Evolutionary conservation across 2,797 vertebrate species (phyloP).

Genomic region (Sebastes itinus): DNA sequence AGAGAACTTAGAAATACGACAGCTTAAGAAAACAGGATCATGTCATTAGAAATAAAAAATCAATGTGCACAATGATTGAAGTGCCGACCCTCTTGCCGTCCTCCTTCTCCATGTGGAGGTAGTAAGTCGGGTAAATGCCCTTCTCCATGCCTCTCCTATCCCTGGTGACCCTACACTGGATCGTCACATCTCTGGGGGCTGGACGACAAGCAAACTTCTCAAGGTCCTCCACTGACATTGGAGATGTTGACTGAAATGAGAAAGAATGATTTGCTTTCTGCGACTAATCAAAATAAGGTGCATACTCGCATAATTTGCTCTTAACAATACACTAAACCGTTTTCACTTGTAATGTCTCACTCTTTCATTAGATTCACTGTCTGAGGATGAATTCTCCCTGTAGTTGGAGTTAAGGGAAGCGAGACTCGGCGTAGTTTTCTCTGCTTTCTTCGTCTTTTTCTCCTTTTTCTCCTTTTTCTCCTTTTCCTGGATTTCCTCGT

Average conservation of each 20-base stretch:
- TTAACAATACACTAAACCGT: not conserved
- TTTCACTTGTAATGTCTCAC: slow-evolving; percentile 46
- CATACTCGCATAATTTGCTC: not conserved
- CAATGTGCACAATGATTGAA: not conserved
- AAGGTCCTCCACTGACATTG: slow-evolving; percentile 80
- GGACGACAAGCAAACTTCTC: slow-evolving; percentile 85
- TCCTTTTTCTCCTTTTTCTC: slow-evolving; percentile 33
- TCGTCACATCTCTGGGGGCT: slow-evolving; percentile 74
- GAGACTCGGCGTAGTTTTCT: slow-evolving; percentile 62
- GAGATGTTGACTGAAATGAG: slow-evolving; percentile 60
- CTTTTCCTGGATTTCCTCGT: slow-evolving; percentile 59
- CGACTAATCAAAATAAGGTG: not conserved
- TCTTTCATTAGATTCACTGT: slow-evolving; percentile 68
- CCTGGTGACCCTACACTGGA: slow-evolving; percentile 89
- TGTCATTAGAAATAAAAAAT: not conserved
- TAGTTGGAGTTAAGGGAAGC: slow-evolving; percentile 82
- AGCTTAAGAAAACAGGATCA: not conserved
- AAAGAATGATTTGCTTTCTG: not conserved
- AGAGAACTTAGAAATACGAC: not conserved
- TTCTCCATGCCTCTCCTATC: slow-evolving; percentile 89
- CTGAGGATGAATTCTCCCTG: slow-evolving; percentile 72
- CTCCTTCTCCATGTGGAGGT: slow-evolving; percentile 89
- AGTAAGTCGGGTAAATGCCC: slow-evolving; percentile 90
- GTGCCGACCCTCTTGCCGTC: slow-evolving; percentile 83
- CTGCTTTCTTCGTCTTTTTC: slow-evolving; percentile 52